Percentiles rank a stretch among this genome's conserved stretches.
phyloP scores from a whole-genome alignment of 2,113 vertebrate genomes.

The Zosterops pallidus region DNA sequence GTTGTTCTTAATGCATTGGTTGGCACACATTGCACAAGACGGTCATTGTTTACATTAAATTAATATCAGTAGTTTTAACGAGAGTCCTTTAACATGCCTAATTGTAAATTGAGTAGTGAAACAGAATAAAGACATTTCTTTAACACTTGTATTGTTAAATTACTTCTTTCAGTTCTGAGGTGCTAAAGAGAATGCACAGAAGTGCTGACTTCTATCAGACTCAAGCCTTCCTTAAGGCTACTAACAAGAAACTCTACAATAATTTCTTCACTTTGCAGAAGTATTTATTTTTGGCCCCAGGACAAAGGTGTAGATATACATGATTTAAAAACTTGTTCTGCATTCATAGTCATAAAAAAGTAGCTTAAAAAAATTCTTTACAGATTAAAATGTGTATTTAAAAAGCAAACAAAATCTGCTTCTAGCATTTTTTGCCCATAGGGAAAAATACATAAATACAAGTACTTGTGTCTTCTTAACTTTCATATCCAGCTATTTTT shows the following conservation, averaged over 20 bases:
- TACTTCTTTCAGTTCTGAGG: not conserved
- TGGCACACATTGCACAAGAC: not conserved
- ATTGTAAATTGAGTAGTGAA: not conserved
- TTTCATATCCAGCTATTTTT: constrained; percentile 66
- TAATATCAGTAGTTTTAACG: not conserved
- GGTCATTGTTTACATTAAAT: constrained; percentile 54
- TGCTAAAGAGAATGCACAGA: not conserved
- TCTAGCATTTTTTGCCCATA: not conserved
- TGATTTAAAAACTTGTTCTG: not conserved
- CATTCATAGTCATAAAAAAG: not conserved
- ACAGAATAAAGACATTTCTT: constrained; percentile 46
- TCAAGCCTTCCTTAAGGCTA: not conserved
- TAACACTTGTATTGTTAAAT: not conserved
- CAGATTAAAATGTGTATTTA: constrained; percentile 52
- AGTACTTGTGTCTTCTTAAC: not conserved
- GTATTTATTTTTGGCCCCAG: constrained; percentile 12
- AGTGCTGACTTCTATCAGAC: not conserved
- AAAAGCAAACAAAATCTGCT: constrained; percentile 28
- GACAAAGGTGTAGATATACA: not conserved
- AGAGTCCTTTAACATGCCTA: not conserved
- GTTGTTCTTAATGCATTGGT: not conserved
- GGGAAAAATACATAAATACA: not conserved
- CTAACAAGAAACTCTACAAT: not conserved
- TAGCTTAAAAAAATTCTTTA: not conserved
- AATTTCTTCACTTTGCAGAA: not conserved